Conservation (phyloP, 2,888 invertebrate species). For the Dicyrtomina minuta region DNA sequence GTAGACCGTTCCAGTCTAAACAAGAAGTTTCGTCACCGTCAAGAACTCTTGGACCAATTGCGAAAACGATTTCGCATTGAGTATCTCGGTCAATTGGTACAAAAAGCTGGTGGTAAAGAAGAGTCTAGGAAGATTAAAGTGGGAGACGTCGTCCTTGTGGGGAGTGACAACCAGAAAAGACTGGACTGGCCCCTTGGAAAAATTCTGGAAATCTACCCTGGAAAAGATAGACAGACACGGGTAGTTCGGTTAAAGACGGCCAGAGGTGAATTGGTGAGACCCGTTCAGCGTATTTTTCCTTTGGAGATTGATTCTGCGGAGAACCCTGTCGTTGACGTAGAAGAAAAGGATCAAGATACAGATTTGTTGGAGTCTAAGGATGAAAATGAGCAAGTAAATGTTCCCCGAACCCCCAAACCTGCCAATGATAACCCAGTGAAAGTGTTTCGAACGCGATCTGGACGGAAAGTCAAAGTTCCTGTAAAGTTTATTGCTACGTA, state of each 20-base stretch:
- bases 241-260: background rate
- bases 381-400: too few relatives aligned
- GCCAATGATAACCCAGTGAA: too few relatives aligned
- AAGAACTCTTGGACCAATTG: background rate
- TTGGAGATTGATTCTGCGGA: background rate
- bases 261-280: background rate
- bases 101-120: background rate
- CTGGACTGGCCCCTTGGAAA: background rate
- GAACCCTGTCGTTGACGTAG: too few relatives aligned
- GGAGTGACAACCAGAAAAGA: background rate
- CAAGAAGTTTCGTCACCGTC: background rate
- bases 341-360: too few relatives aligned
- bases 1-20: background rate
- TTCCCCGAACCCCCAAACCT: too few relatives aligned
- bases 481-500: too few relatives aligned
- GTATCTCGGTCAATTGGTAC: background rate
- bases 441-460: too few relatives aligned
- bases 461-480: too few relatives aligned
- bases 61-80: background rate
- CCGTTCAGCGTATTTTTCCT: background rate
- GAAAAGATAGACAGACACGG: background rate
- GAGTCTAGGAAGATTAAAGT: too few relatives aligned
- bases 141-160: background rate
- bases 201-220: background rate
- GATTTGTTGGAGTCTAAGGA: too few relatives aligned